Base-by-base conservation (phyloP, 1,140 invertebrate species). In the Drosophila pseudoananassae region DNA sequence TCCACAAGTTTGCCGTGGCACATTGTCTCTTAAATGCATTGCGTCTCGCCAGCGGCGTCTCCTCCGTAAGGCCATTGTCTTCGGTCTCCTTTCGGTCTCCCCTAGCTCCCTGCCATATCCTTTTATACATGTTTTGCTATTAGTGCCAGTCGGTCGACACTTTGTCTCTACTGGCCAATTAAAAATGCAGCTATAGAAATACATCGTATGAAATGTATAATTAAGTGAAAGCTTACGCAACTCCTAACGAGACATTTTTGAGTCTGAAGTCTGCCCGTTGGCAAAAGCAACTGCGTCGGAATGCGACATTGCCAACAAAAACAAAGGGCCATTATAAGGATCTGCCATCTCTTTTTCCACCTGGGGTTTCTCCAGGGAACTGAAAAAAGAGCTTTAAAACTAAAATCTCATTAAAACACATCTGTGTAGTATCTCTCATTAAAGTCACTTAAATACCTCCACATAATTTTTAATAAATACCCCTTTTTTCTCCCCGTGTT, bases 201-300 rank as follows among this genome's bases (percentile, higher is more conserved):
- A 40, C 54, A 27, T 43, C 31, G 29, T 38, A 65, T 58, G 57
- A 51, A 82, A 63, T 82, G 68, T 74, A 85, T 69, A 84, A 79
- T 83, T 84, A 83, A 84, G 76, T 84, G 72, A 84, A 77, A 52
- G 59, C 75, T 75, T 51, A 49, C 68, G 79, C 54, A 64, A 76
- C 55, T 65, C 53, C 69, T 82, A 73, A 74, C 54, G 54, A 73
- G 53, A 63, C 69, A 78, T 49, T 61, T 77, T 73, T 40, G 47
- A 76, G 56, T 71, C 55, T 71, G 47, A 77, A 81, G 78, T 64
- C 74, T 65, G 61, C 58, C 78, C 69, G 50, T 45, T 54, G 79
- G 60, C 47, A 57, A 68, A 57, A 56, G 72, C 58, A 65, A 74
- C 81, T 84, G 80, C 80, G 81, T 73, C 81, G 80, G 60, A 84